These are phyloP conservation scores for Hetaerina americana DNA, from an alignment of 1,140 invertebrate species.

Conservation along the genomic window DNA sequence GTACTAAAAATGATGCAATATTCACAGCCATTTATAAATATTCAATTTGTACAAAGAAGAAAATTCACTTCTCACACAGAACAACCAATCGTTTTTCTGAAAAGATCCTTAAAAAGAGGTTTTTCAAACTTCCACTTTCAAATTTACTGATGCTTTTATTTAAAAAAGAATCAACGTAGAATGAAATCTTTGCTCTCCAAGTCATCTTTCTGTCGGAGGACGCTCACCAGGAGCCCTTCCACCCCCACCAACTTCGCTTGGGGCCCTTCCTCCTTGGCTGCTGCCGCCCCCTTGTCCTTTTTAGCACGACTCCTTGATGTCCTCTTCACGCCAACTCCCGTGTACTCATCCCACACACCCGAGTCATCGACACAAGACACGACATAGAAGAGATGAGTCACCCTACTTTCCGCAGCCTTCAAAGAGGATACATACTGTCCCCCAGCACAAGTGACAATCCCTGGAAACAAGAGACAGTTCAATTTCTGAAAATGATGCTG, in stretches of 20 bases:
- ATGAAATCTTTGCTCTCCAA: slow-evolving; percentile 13
- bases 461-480: slow-evolving; percentile 25
- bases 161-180: background rate
- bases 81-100: no score
- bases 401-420: slow-evolving; percentile 18
- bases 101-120: no score
- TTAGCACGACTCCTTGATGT: background rate
- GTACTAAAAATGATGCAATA: no score
- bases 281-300: slow-evolving; percentile 13
- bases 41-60: no score
- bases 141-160: no score
- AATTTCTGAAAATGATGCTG: no score
- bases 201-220: slow-evolving; percentile 31
- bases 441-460: slow-evolving; percentile 27
- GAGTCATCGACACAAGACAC: slow-evolving; percentile 27
- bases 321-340: background rate
- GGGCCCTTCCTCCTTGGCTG: slow-evolving; percentile 23
- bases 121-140: no score
- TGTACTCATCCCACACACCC: slow-evolving; percentile 21
- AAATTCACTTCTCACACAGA: no score
- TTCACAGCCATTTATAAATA: no score
- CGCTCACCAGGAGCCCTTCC: slow-evolving; percentile 33
- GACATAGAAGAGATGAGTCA: slow-evolving; percentile 29
- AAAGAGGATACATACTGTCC: slow-evolving; percentile 23
- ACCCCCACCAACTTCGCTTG: slow-evolving; percentile 24